Percentiles rank a stretch among this genome's conserved stretches.
Conservation (phyloP, 2,888 invertebrate species). For the Mythimna impura region DNA sequence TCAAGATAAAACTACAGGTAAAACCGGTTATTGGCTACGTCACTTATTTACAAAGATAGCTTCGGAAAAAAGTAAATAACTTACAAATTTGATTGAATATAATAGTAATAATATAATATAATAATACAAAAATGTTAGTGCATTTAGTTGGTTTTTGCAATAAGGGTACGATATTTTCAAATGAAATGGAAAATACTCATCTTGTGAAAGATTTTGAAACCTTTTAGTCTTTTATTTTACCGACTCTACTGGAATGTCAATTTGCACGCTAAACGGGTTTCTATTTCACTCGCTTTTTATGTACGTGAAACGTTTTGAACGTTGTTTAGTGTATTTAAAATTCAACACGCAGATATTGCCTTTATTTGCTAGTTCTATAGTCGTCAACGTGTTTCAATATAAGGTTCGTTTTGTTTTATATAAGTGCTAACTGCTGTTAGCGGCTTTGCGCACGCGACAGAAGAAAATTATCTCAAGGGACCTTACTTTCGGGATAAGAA, state of each 20-base stretch:
- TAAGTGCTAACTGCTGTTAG: no score
- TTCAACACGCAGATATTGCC: conserved; percentile 6
- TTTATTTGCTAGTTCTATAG: conserved; percentile 20
- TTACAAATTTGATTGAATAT: no score
- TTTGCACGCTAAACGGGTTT: not conserved
- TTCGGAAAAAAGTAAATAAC: no score
- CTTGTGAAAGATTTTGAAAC: not conserved
- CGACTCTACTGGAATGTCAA: not conserved
- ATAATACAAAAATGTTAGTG: no score
- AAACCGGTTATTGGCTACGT: no score
- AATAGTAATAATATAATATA: no score
- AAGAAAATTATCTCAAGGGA: no score
- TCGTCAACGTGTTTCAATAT: conserved; percentile 10
- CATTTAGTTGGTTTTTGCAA: no score
- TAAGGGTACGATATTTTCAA: not conserved
- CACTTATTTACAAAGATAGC: no score
- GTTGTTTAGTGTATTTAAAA: conserved; percentile 13
- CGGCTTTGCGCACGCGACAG: no score
- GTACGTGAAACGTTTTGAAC: not conserved
- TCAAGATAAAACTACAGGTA: no score
- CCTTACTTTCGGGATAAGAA: no score
- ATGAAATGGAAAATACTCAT: not conserved
- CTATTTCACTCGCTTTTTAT: conserved; percentile 9
- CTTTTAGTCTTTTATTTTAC: not conserved
- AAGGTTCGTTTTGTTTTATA: conserved; percentile 13